Evolutionary conservation across 2,797 vertebrate species (phyloP), one percentile per base, ranked within the genome.

Genomic region (Morelia viridis): DNA sequence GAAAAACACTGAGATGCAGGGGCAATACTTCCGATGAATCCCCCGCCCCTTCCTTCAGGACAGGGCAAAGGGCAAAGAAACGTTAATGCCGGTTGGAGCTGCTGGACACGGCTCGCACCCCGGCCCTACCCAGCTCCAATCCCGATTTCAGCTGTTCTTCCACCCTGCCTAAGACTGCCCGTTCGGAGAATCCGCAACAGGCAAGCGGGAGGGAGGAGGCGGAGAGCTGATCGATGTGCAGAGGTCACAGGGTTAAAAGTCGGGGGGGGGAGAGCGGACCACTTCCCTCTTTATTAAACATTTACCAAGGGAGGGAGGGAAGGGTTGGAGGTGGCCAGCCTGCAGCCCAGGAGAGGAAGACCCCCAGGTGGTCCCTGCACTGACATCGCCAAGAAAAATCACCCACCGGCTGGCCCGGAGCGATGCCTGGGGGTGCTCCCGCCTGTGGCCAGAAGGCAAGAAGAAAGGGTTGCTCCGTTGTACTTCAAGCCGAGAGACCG

Each of bases 211-310:
- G 22, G 9, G 10, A 26, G 91, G 8, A 9, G 60, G 24, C 1
- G 46, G 31, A 0, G 88, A 26, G n/a, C 17, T 92, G 92, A 92
- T 87, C 26, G 35, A 90, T 90, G 89, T 22, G n/a, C 58, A 6
- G 41, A n/a, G 92, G 92, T 92, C 89, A 46, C 3, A 10, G 5
- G 85, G 92, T 90, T 41, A 92, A 83, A 92, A 56, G 92, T 84
- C 61, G 17, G 58, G 10, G 58, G 22, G 89, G 71, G 84, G 64
- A 24, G 26, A 11, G 88, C 4, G 56, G 50, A 15, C 46, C 85
- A 90, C 85, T 90, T 90, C 85, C 84, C 85, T 24, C 89, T 61
- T 87, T 83, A 90, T 92, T 80, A 92, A 92, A 92, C 87, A 92
- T 92, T 92, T 87, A 87, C 92, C 24, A 35, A 46, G 22, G 10